A percentile compares a stretch with the other conserved stretches of the same genome.
Conservation (phyloP, 1,140 invertebrate species). For the Lerema accius region DNA sequence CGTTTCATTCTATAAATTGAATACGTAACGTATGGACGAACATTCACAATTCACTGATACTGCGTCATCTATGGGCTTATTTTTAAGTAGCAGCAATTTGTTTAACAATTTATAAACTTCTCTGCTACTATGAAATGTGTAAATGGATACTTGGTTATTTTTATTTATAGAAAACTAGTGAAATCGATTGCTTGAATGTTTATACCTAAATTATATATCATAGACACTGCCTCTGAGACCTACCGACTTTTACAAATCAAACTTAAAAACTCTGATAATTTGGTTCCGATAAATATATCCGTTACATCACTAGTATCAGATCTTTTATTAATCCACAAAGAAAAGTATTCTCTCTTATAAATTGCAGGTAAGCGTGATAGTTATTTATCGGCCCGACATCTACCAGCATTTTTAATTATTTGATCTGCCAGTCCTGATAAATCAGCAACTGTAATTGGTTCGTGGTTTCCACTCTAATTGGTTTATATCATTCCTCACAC, state of each 20-base stretch:
- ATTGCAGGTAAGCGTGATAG: background rate
- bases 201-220: no score
- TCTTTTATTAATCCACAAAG: background rate
- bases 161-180: no score
- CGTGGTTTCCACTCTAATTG: conserved; percentile 62
- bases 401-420: conserved; percentile 76
- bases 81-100: conserved; percentile 13
- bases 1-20: conserved; percentile 68
- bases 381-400: conserved; percentile 12
- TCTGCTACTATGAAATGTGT: no score
- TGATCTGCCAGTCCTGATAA: conserved; percentile 76
- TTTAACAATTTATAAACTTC: no score
- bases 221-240: no score
- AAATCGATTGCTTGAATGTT: no score
- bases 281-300: no score
- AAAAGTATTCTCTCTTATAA: background rate
- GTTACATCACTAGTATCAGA: no score
- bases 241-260: no score
- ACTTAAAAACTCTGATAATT: no score
- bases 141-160: no score
- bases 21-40: conserved; percentile 44
- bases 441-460: conserved; percentile 68
- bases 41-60: conserved; percentile 52
- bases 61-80: conserved; percentile 47
- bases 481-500: conserved; percentile 66